Percentiles rank a stretch among this genome's conserved stretches.
phyloP scores from a whole-genome alignment of 2,888 invertebrate genomes.

The Ommatoiulus sabulosus region DNA sequence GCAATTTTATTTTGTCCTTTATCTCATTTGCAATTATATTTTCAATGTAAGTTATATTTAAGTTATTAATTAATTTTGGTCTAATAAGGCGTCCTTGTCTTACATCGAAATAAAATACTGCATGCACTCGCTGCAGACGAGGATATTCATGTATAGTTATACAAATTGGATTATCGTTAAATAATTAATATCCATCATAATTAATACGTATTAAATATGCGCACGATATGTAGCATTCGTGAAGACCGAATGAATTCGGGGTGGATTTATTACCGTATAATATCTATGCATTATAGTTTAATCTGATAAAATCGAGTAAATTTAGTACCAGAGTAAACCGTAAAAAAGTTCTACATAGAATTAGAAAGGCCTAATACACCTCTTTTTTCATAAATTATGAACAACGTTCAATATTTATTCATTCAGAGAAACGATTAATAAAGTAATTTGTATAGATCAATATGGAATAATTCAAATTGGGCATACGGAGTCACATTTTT shows the following conservation, averaged over 20 bases:
- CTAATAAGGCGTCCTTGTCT: not conserved
- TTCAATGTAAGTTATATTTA: not conserved
- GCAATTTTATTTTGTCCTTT: not conserved
- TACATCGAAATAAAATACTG: not conserved
- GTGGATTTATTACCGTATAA: not conserved
- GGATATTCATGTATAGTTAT: not conserved
- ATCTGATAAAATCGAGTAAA: not conserved
- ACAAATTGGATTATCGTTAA: not conserved
- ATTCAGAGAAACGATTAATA: not conserved
- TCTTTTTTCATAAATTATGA: not conserved
- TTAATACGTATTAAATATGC: conserved; percentile 15
- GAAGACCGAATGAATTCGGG: not conserved
- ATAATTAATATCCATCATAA: not conserved
- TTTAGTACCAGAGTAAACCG: not conserved
- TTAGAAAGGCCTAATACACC: not conserved
- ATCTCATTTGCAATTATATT: not conserved
- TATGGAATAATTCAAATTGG: no score
- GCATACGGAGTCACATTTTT: not conserved
- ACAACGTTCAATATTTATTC: not conserved
- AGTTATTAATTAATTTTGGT: no score
- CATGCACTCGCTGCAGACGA: not conserved
- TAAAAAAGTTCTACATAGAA: not conserved
- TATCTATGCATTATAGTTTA: not conserved
- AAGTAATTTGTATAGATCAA: not conserved
- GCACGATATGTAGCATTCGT: not conserved